Evolutionary conservation across 2,113 vertebrate genomes (phyloP), one percentile per base, ranked within the genome.

Genomic region (Noctilio leporinus): DNA sequence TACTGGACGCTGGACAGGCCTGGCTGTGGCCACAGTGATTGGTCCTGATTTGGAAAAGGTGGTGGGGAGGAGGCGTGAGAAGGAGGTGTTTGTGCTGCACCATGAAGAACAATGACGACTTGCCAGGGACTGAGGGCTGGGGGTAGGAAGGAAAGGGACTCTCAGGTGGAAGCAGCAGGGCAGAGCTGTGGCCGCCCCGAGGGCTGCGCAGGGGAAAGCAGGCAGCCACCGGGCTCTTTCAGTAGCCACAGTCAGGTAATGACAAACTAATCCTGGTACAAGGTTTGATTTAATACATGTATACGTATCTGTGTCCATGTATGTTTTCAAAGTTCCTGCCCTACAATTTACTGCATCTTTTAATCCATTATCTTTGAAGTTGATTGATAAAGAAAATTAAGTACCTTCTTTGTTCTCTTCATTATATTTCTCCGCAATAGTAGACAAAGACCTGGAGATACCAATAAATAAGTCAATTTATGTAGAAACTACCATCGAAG

Each of bases 341-440:
- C 45, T 45, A 4, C 3, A 11, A 11, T 28, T 85, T 67, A 85
- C 4, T 59, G 5, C 3, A 53, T 70, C 73, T 73, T 91, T 77
- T 78, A 89, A 86, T 28, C 43, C 24, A 72, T 89, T 59, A 94
- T 3, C 28, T 85, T 84, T 72, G 65, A 92, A 90, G 67, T 14
- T 72, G 55, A 89, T 2, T 64, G 73, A 70, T 16, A 69, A 75
- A 78, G n/a, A 94, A 93, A 83, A 59, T 43, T 43, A 92, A 45
- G n/a, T 98, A 98, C 98, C 98, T 98, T 98, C 97, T 96, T 96
- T 93, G 72, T 97, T 97, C 26, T 94, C 94, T 97, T 97, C 95
- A 83, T 98, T 99, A 83, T 97, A 86, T 75, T 96, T 95, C 93
- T 97, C 62, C 38, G 97, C 98, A 81, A 96, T 81, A 45, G 96